These are phyloP conservation scores for Carollia perspicillata DNA, from an alignment of 2,113 vertebrate species.

Conservation along the genomic window DNA sequence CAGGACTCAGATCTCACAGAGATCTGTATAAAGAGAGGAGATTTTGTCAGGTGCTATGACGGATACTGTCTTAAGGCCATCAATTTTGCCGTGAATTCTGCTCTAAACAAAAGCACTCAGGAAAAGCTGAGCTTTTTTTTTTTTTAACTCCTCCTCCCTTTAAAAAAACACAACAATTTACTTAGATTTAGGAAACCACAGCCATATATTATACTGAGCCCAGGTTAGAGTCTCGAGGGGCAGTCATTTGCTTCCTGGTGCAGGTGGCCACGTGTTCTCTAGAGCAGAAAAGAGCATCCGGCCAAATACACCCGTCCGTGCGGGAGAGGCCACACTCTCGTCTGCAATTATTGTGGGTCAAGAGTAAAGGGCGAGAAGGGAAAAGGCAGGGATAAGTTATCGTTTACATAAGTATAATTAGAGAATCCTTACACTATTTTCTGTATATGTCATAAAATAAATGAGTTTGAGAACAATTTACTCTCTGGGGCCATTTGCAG, in stretches of 20 bases:
- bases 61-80: not conserved
- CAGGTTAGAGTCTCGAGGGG: not conserved
- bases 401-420: not conserved
- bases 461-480: not conserved
- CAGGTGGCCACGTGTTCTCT: not conserved
- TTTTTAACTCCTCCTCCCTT: not conserved
- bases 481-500: not conserved
- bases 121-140: not conserved
- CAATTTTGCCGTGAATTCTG: not conserved
- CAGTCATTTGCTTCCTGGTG: not conserved
- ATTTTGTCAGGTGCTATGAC: not conserved
- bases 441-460: not conserved
- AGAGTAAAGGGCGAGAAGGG: not conserved
- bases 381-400: not conserved
- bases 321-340: not conserved
- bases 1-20: conserved; percentile 2
- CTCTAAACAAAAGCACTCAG: not conserved
- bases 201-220: not conserved
- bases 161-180: not conserved
- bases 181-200: conserved; percentile 17
- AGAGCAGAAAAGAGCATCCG: not conserved
- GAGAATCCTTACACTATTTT: not conserved
- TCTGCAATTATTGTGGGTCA: not conserved
- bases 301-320: not conserved
- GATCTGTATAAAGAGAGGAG: not conserved